Evolutionary conservation across 1,140 invertebrate species (phyloP).

Genomic region (Diabrotica virgifera): DNA sequence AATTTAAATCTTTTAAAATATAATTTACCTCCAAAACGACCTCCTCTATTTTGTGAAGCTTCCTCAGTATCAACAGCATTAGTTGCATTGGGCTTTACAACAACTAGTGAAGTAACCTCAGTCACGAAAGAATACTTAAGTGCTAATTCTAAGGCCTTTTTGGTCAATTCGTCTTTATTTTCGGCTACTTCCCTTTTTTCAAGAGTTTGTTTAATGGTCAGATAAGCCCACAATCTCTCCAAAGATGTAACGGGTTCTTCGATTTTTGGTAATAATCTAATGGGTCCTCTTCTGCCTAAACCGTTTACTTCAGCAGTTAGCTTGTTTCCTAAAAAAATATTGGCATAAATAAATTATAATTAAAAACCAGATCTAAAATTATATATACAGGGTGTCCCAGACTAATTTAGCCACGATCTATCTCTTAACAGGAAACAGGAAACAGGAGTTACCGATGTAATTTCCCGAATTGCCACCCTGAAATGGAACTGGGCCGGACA

Average conservation of each 20-base stretch:
- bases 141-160: conserved; percentile 50
- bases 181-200: conserved; percentile 51
- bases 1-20: too few species aligned
- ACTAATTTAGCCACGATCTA: too few species aligned
- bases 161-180: conserved; percentile 42
- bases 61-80: not conserved
- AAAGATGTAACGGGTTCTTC: conserved; percentile 8
- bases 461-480: too few species aligned
- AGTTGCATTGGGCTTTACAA: conserved; percentile 59
- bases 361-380: too few species aligned
- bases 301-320: not conserved
- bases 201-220: conserved; percentile 59
- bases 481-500: too few species aligned
- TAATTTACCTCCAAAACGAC: too few species aligned
- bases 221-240: conserved; percentile 62
- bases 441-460: too few species aligned
- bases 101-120: conserved; percentile 64
- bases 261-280: conserved; percentile 46
- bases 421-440: too few species aligned
- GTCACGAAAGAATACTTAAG: conserved; percentile 66
- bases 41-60: not conserved
- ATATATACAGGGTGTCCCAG: too few species aligned
- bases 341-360: too few species aligned
- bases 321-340: not conserved
- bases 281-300: not conserved